Percentiles rank a stretch among this genome's conserved stretches.
phyloP scores from a whole-genome alignment of 2,113 vertebrate species.

The Asarcornis scutulata region DNA sequence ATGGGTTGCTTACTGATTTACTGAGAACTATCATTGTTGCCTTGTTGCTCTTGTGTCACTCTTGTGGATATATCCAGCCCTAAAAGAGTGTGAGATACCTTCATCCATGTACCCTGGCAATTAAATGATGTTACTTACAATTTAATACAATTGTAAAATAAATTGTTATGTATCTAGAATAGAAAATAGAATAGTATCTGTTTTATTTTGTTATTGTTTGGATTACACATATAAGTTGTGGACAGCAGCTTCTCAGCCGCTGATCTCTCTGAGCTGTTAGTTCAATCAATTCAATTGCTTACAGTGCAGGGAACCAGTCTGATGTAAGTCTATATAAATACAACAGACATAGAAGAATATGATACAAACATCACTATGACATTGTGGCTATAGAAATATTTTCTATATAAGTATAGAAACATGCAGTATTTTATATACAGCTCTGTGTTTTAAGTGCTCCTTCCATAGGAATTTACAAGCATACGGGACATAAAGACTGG shows the following conservation, averaged over 20 bases:
- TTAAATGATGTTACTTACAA: neutral
- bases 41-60: neutral
- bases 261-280: neutral
- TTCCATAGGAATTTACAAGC: neutral
- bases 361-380: neutral
- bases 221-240: neutral
- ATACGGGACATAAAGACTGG: neutral
- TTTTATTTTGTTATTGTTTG: neutral
- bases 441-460: neutral
- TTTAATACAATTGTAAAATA: neutral
- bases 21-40: neutral
- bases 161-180: neutral
- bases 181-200: neutral
- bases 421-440: neutral
- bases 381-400: neutral
- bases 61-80: neutral
- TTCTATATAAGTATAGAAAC: neutral
- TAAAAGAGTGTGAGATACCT: neutral
- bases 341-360: neutral
- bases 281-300: neutral
- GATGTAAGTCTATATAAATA: neutral
- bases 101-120: neutral
- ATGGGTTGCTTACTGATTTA: neutral
- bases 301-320: neutral
- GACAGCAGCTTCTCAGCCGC: neutral